phyloP scores from a whole-genome alignment of 2,113 vertebrate genomes.

The Sylvia atricapilla region DNA sequence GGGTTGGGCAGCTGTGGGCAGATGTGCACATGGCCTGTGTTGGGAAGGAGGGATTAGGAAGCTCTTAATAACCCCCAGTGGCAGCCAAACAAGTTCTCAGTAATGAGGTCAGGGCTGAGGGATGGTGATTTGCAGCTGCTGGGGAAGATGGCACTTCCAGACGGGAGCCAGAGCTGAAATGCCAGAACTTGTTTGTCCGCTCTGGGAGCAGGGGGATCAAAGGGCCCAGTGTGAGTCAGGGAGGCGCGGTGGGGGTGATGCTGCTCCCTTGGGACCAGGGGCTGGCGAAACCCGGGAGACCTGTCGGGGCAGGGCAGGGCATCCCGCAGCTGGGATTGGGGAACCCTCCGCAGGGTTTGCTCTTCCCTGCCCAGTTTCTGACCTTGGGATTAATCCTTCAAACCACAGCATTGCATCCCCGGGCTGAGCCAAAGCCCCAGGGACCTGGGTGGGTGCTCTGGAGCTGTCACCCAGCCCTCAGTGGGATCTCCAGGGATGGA shows the following conservation, averaged over 20 bases:
- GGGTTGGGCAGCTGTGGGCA: no score
- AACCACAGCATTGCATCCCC: background rate
- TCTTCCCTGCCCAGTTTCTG: background rate
- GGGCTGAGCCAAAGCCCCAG: background rate
- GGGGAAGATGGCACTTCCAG: conserved; percentile 43
- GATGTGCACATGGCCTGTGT: no score
- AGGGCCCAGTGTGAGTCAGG: conserved; percentile 20
- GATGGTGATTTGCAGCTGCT: background rate
- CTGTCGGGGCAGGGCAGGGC: conserved; percentile 34
- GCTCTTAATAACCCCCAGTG: no score
- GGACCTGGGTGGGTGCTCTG: background rate
- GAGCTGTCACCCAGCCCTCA: background rate
- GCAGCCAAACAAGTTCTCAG: background rate
- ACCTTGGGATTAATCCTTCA: background rate
- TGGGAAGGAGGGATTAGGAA: no score
- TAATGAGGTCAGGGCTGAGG: background rate
- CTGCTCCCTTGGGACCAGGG: background rate
- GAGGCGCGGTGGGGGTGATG: conserved; percentile 7
- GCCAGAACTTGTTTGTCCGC: conserved; percentile 1
- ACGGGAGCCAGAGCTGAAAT: background rate
- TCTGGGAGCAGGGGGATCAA: conserved; percentile 17
- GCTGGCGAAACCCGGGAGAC: conserved; percentile 26
- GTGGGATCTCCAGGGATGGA: background rate
- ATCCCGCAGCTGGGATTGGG: background rate
- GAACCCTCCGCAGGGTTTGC: background rate